phyloP scores from a whole-genome alignment of 23 tunicate genomes.

The Oikopleura albicans region DNA sequence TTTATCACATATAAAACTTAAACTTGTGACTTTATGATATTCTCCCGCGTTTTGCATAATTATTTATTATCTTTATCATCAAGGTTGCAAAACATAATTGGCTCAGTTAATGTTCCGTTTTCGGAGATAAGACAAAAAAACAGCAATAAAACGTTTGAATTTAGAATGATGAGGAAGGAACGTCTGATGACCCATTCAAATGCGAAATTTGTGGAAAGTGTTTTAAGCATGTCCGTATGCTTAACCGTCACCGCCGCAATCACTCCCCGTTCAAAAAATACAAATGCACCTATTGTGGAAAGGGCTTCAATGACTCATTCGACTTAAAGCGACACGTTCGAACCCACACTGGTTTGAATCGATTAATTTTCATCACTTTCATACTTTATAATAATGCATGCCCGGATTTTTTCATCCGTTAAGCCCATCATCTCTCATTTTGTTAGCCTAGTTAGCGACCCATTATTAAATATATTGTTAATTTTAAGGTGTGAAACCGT shows the following conservation, averaged over 20 bases:
- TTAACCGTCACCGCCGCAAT: constrained; percentile 12
- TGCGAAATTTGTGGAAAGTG: background rate
- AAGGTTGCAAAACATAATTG: too few species aligned
- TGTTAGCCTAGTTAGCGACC: background rate
- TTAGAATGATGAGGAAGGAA: too few species aligned
- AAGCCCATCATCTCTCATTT: background rate
- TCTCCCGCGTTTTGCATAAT: too few species aligned
- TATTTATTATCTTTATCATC: too few species aligned
- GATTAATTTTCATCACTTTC: background rate
- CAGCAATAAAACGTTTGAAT: too few species aligned
- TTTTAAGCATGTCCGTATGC: constrained; percentile 1
- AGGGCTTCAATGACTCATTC: constrained; percentile 9
- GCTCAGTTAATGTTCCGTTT: too few species aligned
- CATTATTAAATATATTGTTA: too few species aligned
- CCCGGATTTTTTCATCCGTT: background rate
- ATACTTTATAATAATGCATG: background rate
- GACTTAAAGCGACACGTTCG: constrained; percentile 14
- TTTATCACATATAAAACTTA: too few species aligned
- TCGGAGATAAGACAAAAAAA: too few species aligned
- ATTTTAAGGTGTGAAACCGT: constrained; percentile 1
- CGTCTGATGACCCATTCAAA: too few species aligned
- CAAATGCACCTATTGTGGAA: constrained; percentile 11
- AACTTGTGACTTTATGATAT: too few species aligned
- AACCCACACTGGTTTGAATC: constrained; percentile 15
- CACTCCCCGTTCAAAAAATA: constrained; percentile 19